Percentiles rank a stretch among this genome's conserved stretches.
phyloP scores from a whole-genome alignment of 1,140 invertebrate species.

The Trissolcus basalis region DNA sequence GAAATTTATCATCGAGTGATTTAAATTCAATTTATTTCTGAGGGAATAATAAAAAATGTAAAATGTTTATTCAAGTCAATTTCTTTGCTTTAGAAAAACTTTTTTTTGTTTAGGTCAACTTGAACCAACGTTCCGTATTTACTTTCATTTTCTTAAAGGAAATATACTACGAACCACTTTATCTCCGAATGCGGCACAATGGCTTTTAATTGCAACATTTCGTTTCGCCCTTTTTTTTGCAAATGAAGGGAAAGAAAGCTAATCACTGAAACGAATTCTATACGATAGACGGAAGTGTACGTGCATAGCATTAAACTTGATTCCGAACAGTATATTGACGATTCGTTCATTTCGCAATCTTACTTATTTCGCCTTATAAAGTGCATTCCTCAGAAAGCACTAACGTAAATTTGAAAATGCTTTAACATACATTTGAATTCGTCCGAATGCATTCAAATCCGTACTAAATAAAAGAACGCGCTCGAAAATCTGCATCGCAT shows the following conservation, averaged over 20 bases:
- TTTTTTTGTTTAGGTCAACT: no score
- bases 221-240: not conserved
- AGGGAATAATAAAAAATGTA: no score
- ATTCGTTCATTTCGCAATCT: slow-evolving; percentile 13
- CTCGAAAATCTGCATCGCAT: not conserved
- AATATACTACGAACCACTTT: slow-evolving; percentile 14
- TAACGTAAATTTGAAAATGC: slow-evolving; percentile 25
- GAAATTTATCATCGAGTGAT: no score
- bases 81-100: no score
- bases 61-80: no score
- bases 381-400: slow-evolving; percentile 12
- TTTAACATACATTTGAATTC: slow-evolving; percentile 22
- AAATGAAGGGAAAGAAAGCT: slow-evolving; percentile 9
- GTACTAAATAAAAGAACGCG: slow-evolving; percentile 1
- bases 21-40: no score
- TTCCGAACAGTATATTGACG: slow-evolving; percentile 14
- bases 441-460: slow-evolving; percentile 15
- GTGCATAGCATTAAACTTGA: slow-evolving; percentile 21
- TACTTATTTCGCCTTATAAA: slow-evolving; percentile 19
- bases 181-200: not conserved
- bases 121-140: no score
- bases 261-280: slow-evolving; percentile 17
- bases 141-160: no score
- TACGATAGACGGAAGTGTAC: slow-evolving; percentile 8
- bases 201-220: slow-evolving; percentile 23